These are phyloP conservation scores for Parambassis ranga DNA, from an alignment of 2,797 vertebrate genomes.

Conservation along the genomic window DNA sequence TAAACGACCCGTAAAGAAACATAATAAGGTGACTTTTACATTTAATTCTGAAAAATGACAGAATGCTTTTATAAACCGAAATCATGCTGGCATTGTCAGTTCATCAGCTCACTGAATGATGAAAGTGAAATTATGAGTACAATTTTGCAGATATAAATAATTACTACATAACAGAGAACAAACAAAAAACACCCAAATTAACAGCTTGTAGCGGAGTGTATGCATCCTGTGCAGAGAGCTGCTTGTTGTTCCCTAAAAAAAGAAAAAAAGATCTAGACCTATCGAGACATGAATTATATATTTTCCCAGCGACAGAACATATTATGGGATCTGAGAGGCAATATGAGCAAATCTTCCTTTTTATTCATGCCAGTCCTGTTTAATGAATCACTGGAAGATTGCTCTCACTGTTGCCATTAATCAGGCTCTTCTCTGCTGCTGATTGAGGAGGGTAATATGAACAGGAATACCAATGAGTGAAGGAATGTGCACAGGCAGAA, in stretches of 20 bases:
- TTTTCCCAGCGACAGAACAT: constrained; percentile 70
- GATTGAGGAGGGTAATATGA: constrained; percentile 79
- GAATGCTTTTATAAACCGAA: not conserved
- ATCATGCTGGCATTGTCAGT: not conserved
- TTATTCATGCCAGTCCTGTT: constrained; percentile 77
- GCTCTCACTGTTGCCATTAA: constrained; percentile 79
- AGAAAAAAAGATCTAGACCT: not conserved
- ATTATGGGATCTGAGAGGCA: constrained; percentile 78
- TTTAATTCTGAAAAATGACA: not conserved
- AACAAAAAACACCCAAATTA: not conserved
- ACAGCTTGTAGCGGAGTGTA: not conserved
- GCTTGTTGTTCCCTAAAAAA: not conserved
- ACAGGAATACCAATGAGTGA: constrained; percentile 78
- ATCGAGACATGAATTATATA: constrained; percentile 74
- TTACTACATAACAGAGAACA: not conserved
- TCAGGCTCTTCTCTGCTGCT: constrained; percentile 74
- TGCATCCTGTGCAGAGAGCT: not conserved
- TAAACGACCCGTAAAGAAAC: not conserved
- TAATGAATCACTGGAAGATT: constrained; percentile 80
- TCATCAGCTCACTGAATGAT: not conserved
- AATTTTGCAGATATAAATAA: not conserved
- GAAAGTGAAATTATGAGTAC: not conserved
- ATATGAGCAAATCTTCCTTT: constrained; percentile 79
- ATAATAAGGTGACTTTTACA: not conserved
- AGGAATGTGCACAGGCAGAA: constrained; percentile 57